These are phyloP conservation scores for Drosophila rufa DNA, from an alignment of 1,140 invertebrate genomes.

Conservation along the genomic window DNA sequence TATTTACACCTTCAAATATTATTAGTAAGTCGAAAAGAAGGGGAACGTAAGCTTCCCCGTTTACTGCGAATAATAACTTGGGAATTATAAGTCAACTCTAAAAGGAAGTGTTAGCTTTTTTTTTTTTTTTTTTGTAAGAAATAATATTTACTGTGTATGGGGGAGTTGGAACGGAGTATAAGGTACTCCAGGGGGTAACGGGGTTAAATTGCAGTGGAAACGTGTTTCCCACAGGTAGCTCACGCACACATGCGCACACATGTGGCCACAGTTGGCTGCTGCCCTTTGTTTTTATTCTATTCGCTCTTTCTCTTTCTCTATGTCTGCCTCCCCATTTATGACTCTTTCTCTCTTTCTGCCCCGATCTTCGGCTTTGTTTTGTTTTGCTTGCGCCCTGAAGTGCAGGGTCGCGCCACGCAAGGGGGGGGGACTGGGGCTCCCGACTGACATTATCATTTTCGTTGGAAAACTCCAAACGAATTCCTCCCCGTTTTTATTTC, in stretches of 20 bases:
- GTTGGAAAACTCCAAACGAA: slow-evolving; percentile 51
- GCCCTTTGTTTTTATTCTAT: slow-evolving; percentile 37
- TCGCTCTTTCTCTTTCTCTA: slow-evolving; percentile 12
- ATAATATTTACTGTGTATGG: slow-evolving; percentile 3
- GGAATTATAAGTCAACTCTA: not conserved
- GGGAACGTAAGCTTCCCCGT: not conserved
- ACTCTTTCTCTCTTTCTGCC: not conserved
- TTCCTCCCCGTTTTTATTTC: slow-evolving; percentile 9
- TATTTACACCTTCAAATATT: no score
- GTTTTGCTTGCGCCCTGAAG: slow-evolving; percentile 24
- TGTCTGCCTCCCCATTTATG: not conserved
- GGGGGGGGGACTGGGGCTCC: not conserved
- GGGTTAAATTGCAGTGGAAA: slow-evolving; percentile 46
- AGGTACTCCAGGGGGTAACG: slow-evolving; percentile 5
- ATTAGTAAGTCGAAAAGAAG: no score
- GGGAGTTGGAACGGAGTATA: not conserved
- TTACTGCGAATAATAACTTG: not conserved
- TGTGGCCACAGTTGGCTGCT: slow-evolving; percentile 44
- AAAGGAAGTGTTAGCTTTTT: no score
- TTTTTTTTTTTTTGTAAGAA: no score
- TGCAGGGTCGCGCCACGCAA: slow-evolving; percentile 13
- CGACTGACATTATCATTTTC: slow-evolving; percentile 43
- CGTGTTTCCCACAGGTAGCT: slow-evolving; percentile 78
- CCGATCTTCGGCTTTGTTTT: slow-evolving; percentile 35
- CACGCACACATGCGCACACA: slow-evolving; percentile 23